phyloP scores from a whole-genome alignment of 2,113 vertebrate species.

The Mesembrinibis cayennensis region DNA sequence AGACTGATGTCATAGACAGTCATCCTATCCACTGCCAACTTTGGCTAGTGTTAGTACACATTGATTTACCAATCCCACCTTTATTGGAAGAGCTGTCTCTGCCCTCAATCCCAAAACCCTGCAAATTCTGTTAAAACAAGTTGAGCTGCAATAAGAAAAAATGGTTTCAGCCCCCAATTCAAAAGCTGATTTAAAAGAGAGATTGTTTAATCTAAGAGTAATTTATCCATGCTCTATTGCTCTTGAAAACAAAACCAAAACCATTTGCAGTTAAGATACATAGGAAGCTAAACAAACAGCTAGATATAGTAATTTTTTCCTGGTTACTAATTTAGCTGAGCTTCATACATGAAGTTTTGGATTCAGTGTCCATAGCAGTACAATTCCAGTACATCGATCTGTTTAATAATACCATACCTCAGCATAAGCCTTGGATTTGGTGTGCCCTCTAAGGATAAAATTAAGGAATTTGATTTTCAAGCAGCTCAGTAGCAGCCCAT shows the following conservation, averaged over 20 bases:
- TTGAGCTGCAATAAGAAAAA: not conserved
- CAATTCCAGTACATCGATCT: not conserved
- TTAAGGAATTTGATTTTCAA: not conserved
- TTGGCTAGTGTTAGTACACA: not conserved
- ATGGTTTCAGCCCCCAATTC: not conserved
- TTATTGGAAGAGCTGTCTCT: not conserved
- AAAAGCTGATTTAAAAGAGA: not conserved
- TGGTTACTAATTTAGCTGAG: not conserved
- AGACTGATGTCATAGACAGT: accelerated
- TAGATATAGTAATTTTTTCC: not conserved
- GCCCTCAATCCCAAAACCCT: not conserved
- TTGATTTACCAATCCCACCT: not conserved
- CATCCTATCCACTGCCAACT: not conserved
- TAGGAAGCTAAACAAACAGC: not conserved
- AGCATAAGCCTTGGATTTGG: not conserved
- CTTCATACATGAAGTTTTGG: not conserved
- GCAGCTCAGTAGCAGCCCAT: not conserved
- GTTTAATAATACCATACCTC: not conserved
- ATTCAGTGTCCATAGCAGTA: not conserved
- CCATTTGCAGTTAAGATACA: not conserved
- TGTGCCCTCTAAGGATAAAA: not conserved
- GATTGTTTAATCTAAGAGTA: not conserved
- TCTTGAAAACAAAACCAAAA: not conserved
- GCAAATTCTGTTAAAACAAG: not conserved
- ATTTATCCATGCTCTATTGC: not conserved